phyloP scores from a whole-genome alignment of 2,797 vertebrate genomes.

The Pangasius sanitwongsei region DNA sequence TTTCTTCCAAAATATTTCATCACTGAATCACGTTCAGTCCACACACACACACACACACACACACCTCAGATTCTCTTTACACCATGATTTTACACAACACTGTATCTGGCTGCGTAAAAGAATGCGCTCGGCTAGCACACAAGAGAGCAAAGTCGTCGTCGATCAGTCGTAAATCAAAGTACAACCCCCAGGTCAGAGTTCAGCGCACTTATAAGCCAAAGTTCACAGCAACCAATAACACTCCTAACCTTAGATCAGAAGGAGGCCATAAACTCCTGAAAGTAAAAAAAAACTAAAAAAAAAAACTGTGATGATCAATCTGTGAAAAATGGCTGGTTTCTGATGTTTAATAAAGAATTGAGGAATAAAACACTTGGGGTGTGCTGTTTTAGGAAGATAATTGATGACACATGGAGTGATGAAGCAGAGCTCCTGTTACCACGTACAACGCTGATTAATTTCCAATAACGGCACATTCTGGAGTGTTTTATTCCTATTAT shows the following conservation, averaged over 20 bases:
- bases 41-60: conserved; percentile 4
- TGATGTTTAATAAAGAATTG: background rate
- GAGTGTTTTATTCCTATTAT: background rate
- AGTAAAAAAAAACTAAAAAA: background rate
- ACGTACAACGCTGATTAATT: background rate
- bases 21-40: background rate
- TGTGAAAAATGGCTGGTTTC: background rate
- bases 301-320: background rate
- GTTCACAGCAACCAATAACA: conserved; percentile 53
- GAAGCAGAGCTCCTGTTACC: background rate
- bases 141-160: conserved; percentile 15
- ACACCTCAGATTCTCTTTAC: background rate
- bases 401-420: background rate
- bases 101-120: background rate
- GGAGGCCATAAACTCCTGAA: conserved; percentile 20
- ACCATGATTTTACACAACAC: conserved; percentile 10
- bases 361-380: background rate
- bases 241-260: conserved; percentile 30
- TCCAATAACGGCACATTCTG: background rate
- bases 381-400: background rate
- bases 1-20: background rate
- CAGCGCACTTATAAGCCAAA: conserved; percentile 51
- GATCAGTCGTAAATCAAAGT: conserved; percentile 54
- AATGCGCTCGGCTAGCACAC: conserved; percentile 10
- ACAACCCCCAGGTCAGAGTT: conserved; percentile 49